Conservation (phyloP, 2,797 vertebrate genomes). For the Lerista edwardsae region DNA sequence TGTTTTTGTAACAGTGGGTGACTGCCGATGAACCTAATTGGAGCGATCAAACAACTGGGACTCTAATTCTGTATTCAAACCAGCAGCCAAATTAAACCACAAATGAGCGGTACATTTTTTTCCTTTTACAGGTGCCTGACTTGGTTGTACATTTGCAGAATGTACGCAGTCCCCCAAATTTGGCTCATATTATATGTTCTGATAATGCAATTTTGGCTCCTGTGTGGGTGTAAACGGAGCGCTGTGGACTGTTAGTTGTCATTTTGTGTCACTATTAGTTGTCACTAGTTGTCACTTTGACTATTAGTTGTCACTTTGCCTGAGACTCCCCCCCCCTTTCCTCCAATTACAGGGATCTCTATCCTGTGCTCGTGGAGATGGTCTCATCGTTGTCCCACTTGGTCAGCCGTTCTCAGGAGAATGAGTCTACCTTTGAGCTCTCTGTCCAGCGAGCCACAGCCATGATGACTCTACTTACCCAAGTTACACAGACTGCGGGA, state of each 20-base stretch:
- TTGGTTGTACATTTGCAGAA: too few relatives aligned
- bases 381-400: conserved; percentile 80
- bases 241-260: not conserved
- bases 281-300: not conserved
- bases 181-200: not conserved
- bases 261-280: not conserved
- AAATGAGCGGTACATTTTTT: too few relatives aligned
- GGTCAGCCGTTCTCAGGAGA: conserved; percentile 46
- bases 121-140: too few relatives aligned
- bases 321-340: not conserved
- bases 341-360: conserved; percentile 84
- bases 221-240: not conserved
- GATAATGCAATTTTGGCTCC: not conserved
- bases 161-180: too few relatives aligned
- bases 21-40: not conserved
- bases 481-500: conserved; percentile 87
- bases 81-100: not conserved
- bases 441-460: conserved; percentile 82
- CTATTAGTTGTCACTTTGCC: not conserved
- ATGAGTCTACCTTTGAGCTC: conserved; percentile 65
- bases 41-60: not conserved
- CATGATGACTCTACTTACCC: conserved; percentile 86
- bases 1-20: not conserved
- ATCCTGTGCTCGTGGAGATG: conserved; percentile 85
- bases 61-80: not conserved